Base-by-base conservation (phyloP, 2,797 vertebrate species). In the Pantherophis alleghaniensis region DNA sequence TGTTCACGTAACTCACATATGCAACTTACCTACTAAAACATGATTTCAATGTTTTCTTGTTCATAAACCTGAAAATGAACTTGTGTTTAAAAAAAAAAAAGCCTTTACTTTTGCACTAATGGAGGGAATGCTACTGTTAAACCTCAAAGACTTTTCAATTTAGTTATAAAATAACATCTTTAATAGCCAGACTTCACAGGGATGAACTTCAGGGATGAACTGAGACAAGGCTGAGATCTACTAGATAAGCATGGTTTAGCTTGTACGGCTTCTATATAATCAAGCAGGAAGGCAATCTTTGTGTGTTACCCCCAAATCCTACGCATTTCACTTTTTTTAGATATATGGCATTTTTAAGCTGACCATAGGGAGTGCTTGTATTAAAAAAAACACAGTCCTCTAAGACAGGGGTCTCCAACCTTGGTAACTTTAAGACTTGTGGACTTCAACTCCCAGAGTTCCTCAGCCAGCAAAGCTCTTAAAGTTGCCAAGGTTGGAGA, bases 61-160 rank as follows among this genome's bases (percentile, higher is more conserved):
- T 20, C 87, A 5, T n/a, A 94, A 63, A 86, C 86, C 37, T 1
- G 32, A 87, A 87, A 24, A 60, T 63, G 91, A 93, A 3, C 53
- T 12, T 53, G 1, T 4, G 53, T 55, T 37, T 42, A 42, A 42
- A 55, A 53, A 51, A 51, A 53, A 79, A 92, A 83, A 51, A 61
- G 0, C 12, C 11, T 13, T 63, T 95, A 9, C 89, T 87, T 51
- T 18, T 59, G 2, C 4, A 89, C 10, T 28, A 90, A 94, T 11
- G 16, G 7, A 86, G 83, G 88, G 18, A 93, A 5, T 5, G 74
- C 37, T 47, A 90, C 87, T 69, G 69, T 86, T 91, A 91, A 56
- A 0, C 12, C 42, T 83, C 89, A 51, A 0, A 93, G 28, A 7
- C 57, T 94, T 94, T 93, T 51, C 60, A 91, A 69, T 87, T 95